These are phyloP conservation scores for Cebidichthys violaceus DNA, from an alignment of 2,113 vertebrate species.

Conservation along the genomic window DNA sequence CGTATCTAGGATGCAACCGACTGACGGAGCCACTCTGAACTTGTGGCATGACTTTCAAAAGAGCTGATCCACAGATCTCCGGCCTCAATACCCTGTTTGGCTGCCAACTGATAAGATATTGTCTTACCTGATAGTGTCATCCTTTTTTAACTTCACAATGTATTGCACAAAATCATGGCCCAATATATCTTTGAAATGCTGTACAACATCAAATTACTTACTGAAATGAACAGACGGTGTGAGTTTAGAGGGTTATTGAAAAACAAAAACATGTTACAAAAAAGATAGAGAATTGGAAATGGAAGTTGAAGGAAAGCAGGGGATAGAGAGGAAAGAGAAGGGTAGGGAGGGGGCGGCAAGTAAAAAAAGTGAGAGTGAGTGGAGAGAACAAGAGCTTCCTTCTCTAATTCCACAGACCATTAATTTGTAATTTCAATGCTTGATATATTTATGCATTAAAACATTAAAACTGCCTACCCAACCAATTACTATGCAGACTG, in stretches of 20 bases:
- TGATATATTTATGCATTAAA: conserved; percentile 77
- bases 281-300: not conserved
- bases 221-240: not conserved
- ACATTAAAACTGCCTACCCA: conserved; percentile 59
- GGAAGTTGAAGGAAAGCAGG: conserved; percentile 2
- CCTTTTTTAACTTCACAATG: not conserved
- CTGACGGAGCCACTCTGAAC: not conserved
- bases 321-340: conserved; percentile 8
- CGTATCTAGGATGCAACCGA: not conserved
- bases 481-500: conserved; percentile 65
- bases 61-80: not conserved
- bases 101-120: conserved; percentile 36
- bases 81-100: conserved; percentile 2
- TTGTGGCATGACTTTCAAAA: conserved; percentile 27
- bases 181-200: not conserved
- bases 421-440: conserved; percentile 72
- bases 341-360: not conserved
- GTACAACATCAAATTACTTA: not conserved
- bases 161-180: conserved; percentile 14
- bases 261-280: not conserved
- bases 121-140: conserved; percentile 28
- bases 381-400: conserved; percentile 56
- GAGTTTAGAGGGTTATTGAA: not conserved
- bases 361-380: conserved; percentile 17
- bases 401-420: conserved; percentile 75